These are phyloP conservation scores for Hipposideros larvatus DNA, from an alignment of 2,797 vertebrate genomes.

Conservation along the genomic window DNA sequence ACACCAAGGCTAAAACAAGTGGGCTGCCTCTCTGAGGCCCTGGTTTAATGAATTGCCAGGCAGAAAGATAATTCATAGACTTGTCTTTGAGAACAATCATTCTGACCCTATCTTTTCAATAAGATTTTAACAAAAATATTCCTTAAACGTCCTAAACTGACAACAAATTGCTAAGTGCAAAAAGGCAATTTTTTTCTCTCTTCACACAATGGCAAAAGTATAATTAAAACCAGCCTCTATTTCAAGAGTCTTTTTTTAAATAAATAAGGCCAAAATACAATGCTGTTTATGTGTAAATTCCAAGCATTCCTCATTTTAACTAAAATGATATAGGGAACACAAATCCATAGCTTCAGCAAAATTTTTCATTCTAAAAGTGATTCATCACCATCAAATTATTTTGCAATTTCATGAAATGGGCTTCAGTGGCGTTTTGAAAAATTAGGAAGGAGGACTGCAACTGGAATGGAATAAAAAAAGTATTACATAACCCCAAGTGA, in stretches of 20 bases:
- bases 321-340: conserved; percentile 74
- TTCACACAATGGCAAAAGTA: conserved; percentile 57
- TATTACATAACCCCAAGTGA: conserved; percentile 79
- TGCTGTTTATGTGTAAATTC: conserved; percentile 77
- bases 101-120: conserved; percentile 67
- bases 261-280: conserved; percentile 73
- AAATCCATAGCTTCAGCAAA: conserved; percentile 78
- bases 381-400: conserved; percentile 73
- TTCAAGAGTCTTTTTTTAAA: conserved; percentile 59
- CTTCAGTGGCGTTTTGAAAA: conserved; percentile 78
- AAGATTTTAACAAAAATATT: conserved; percentile 64
- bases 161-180: conserved; percentile 70
- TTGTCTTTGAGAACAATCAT: conserved; percentile 64
- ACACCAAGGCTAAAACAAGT: conserved; percentile 53
- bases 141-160: conserved; percentile 64
- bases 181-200: conserved; percentile 38
- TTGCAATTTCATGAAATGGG: conserved; percentile 75
- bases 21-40: background rate
- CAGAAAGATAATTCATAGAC: conserved; percentile 65
- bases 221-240: conserved; percentile 77
- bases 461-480: conserved; percentile 81
- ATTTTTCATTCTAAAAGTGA: conserved; percentile 72
- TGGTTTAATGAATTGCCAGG: conserved; percentile 66
- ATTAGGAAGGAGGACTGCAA: conserved; percentile 74
- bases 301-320: conserved; percentile 80